These are phyloP conservation scores for Megaptera novaeangliae DNA, from an alignment of 2,113 vertebrate species.

Conservation along the genomic window DNA sequence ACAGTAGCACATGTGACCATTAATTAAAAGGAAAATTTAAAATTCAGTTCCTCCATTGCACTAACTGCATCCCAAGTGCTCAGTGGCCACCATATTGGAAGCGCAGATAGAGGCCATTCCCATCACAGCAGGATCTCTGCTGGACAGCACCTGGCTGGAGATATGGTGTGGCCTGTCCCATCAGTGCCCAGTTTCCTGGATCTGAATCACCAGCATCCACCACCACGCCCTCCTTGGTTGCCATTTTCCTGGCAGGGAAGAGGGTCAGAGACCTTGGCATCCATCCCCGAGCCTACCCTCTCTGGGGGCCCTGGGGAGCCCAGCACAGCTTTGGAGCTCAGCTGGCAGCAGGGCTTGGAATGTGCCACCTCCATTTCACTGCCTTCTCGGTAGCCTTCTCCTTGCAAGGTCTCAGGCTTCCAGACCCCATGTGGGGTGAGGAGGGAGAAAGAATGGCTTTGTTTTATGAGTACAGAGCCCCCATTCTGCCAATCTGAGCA, in stretches of 20 bases:
- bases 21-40: neutral
- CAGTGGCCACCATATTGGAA: neutral
- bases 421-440: neutral
- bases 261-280: neutral
- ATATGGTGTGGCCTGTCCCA: neutral
- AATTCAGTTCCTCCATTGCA: neutral
- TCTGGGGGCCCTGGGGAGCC: neutral
- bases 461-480: slow-evolving; percentile 39
- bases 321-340: neutral
- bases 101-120: neutral
- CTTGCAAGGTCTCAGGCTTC: neutral
- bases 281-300: neutral
- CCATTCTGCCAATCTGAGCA: slow-evolving; percentile 61
- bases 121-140: neutral
- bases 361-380: rapidly evolving
- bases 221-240: neutral
- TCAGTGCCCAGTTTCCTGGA: neutral
- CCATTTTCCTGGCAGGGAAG: neutral
- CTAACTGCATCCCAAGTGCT: neutral
- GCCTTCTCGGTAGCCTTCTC: neutral
- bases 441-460: neutral
- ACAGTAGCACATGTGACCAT: too few species aligned
- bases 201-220: neutral
- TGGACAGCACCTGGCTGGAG: too few species aligned
- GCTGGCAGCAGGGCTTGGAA: neutral